These are phyloP conservation scores for Perizoma flavofasciatum DNA, from an alignment of 2,888 invertebrate genomes.

Conservation along the genomic window DNA sequence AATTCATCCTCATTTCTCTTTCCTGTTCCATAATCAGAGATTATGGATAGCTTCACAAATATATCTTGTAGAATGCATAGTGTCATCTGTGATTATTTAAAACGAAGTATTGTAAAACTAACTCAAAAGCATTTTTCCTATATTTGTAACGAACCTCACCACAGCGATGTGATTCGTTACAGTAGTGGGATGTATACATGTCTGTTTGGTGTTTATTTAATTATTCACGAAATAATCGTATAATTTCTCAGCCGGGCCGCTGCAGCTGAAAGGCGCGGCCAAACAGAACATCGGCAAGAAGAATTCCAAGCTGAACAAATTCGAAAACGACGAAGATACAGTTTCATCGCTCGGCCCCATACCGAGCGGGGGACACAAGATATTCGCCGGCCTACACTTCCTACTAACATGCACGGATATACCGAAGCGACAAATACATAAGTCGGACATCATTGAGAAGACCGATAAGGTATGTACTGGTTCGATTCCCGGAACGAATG, in stretches of 20 bases:
- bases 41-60: too few species aligned
- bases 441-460: constrained; percentile 38
- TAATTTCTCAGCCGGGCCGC: constrained; percentile 64
- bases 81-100: too few species aligned
- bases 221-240: neutral
- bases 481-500: too few species aligned
- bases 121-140: too few species aligned
- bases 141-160: too few species aligned
- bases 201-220: too few species aligned
- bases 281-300: constrained; percentile 80
- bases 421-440: constrained; percentile 46
- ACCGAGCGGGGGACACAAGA: constrained; percentile 68
- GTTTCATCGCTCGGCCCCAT: constrained; percentile 82
- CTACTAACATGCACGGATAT: constrained; percentile 83
- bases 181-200: too few species aligned
- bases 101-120: too few species aligned
- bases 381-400: constrained; percentile 83
- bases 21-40: too few species aligned
- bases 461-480: constrained; percentile 7
- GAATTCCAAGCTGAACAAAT: constrained; percentile 75
- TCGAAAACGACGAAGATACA: constrained; percentile 75
- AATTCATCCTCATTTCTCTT: too few species aligned
- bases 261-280: constrained; percentile 80
- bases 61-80: too few species aligned
- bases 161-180: too few species aligned